Evolutionary conservation across 1,140 invertebrate species (phyloP), one percentile per base, ranked within the genome.

Genomic region (Saxidomus purpurata): DNA sequence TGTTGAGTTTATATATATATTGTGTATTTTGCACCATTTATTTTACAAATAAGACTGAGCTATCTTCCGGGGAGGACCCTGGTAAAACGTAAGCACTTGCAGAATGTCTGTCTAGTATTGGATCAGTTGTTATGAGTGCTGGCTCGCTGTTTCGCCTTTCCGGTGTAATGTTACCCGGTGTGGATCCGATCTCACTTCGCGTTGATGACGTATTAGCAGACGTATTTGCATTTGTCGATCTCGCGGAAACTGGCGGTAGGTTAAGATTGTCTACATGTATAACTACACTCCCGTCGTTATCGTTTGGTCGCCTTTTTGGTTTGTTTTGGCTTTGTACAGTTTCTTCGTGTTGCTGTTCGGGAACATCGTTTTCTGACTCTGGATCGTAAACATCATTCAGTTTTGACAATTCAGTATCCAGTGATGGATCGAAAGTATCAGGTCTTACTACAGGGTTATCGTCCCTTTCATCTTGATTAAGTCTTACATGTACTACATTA

Each of bases 261-360:
- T 31, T 55, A 36, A 79, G 47, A 55, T 79, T 79, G 49, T 79
- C 76, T 9, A 79, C 49, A 19, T 79, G 76, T 34, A 79, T 79
- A 79, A 52, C n/a, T 19, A 79, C 19, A 6, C 76, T 22, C 0
- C 47, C 76, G 15, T 71, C 67, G 4, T 4, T 31, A 28, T 36
- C 34, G 22, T 38, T 34, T 17, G 67, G 67, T 71, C 38, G 36
- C 31, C 17, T 71, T 71, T 19, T 71, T 19, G n/a, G 28, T 28
- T 2, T 38, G 28, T 15, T 71, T 38, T 71, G 0, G 15, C 34
- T n/a, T 38, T 36, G 67, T 9, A 19, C 19, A 59, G 55, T 19
- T 19, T 59, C 55, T n/a, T 43, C 43, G 6, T 43, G 43, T 4
- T 15, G 4, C 43, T 15, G 43, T 43, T 43, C 43, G 19, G 9